A percentile compares a stretch with the other conserved stretches of the same genome.
Conservation (phyloP, 2,888 invertebrate species). For the Omphaloscelis lunosa region DNA sequence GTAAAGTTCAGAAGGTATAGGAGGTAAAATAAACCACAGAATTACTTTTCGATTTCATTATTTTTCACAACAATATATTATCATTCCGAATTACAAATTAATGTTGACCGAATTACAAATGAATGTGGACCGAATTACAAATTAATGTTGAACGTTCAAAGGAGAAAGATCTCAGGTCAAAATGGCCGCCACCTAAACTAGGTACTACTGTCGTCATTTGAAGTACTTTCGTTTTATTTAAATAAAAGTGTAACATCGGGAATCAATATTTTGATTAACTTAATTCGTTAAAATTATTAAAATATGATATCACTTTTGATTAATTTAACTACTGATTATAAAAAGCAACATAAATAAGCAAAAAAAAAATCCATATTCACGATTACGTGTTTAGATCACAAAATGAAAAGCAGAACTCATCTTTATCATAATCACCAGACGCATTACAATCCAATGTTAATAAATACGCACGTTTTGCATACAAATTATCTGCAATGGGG, state of each 20-base stretch:
- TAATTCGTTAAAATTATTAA: neutral
- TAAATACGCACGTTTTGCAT: slow-evolving; percentile 55
- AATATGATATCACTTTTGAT: neutral
- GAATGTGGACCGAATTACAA: too few species aligned
- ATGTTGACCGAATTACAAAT: too few species aligned
- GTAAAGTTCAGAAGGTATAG: neutral
- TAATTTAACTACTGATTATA: too few species aligned
- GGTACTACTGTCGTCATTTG: neutral
- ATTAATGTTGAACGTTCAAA: neutral
- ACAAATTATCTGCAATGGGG: slow-evolving; percentile 60
- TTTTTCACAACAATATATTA: neutral
- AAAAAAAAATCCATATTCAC: neutral
- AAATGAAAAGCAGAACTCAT: slow-evolving; percentile 1
- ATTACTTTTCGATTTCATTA: neutral
- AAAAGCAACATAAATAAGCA: neutral
- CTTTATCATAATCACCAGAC: slow-evolving; percentile 26
- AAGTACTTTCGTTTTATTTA: neutral
- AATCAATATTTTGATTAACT: neutral
- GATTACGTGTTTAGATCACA: slow-evolving; percentile 15
- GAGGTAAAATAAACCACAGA: neutral
- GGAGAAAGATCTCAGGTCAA: neutral
- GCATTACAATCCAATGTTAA: slow-evolving; percentile 32
- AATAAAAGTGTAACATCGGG: neutral
- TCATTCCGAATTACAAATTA: neutral
- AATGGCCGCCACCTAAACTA: neutral